phyloP scores from a whole-genome alignment of 2,888 invertebrate species.

The Melieria omissa region DNA sequence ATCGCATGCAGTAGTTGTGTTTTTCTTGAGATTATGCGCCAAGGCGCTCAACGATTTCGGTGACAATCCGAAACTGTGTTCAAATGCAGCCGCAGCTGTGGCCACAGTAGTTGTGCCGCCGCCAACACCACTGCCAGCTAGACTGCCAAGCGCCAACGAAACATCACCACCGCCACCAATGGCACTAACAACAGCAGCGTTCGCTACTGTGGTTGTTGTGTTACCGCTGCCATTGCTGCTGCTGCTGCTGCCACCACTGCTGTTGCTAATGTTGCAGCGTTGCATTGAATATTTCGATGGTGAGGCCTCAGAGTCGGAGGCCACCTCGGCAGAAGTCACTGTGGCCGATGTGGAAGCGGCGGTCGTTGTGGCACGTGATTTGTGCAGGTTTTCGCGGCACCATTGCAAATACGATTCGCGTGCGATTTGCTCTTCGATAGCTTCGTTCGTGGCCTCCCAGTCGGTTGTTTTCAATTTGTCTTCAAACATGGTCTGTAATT shows the following conservation, averaged over 20 bases:
- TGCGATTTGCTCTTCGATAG: constrained; percentile 89
- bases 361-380: constrained; percentile 55
- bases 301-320: constrained; percentile 58
- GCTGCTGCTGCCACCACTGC: constrained; percentile 39
- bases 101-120: constrained; percentile 28
- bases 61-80: constrained; percentile 47
- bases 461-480: constrained; percentile 90
- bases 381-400: constrained; percentile 75
- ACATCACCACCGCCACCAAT: constrained; percentile 10
- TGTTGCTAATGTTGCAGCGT: constrained; percentile 44
- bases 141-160: constrained; percentile 36
- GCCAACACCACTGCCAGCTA: constrained; percentile 7
- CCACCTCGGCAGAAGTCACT: constrained; percentile 60
- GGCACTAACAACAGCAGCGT: constrained; percentile 18
- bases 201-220: constrained; percentile 37
- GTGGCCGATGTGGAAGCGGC: constrained; percentile 51
- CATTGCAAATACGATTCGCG: constrained; percentile 86
- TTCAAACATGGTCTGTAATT: constrained; percentile 82
- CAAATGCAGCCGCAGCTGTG: constrained; percentile 36
- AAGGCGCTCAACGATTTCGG: constrained; percentile 52
- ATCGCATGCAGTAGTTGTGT: constrained; percentile 42
- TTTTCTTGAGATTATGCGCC: constrained; percentile 50
- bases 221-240: constrained; percentile 35
- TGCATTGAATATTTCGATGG: constrained; percentile 58
- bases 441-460: constrained; percentile 91